Percentiles rank a stretch among this genome's conserved stretches.
These are phyloP conservation scores for Menidia menidia DNA, from an alignment of 2,797 vertebrate genomes.

Conservation along the genomic window DNA sequence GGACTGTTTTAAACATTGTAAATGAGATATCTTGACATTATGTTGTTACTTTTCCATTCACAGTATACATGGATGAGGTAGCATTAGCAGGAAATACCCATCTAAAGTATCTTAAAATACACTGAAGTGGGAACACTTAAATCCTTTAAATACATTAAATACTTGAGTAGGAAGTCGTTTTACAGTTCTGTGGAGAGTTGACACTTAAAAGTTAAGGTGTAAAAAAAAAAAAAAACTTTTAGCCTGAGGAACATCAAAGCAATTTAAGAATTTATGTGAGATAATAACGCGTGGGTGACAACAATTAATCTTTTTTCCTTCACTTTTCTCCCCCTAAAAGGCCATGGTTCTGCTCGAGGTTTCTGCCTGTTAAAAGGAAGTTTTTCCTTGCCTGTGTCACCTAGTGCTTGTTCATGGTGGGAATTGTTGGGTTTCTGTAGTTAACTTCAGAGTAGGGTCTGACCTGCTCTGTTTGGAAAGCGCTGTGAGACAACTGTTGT, in stretches of 20 bases:
- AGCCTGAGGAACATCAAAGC: background rate
- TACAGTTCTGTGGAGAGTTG: background rate
- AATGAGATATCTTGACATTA: background rate
- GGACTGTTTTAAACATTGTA: background rate
- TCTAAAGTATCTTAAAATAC: background rate
- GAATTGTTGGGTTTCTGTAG: too few relatives aligned
- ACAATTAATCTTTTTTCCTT: background rate
- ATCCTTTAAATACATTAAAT: background rate
- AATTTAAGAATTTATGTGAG: slow-evolving; percentile 6
- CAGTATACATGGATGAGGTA: background rate
- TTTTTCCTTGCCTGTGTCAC: too few relatives aligned
- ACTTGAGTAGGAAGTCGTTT: background rate
- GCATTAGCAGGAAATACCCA: background rate
- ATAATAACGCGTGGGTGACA: slow-evolving; percentile 17
- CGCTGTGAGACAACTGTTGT: too few relatives aligned
- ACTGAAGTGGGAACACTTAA: background rate
- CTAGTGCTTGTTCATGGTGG: too few relatives aligned
- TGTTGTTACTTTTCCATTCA: too few relatives aligned
- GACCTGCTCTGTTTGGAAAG: too few relatives aligned
- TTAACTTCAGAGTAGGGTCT: too few relatives aligned
- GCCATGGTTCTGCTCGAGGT: background rate
- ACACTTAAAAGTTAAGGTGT: background rate
- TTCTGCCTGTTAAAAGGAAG: too few relatives aligned
- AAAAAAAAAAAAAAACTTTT: background rate
- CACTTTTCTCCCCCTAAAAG: slow-evolving; percentile 15